A percentile compares a stretch with the other conserved stretches of the same genome.
phyloP scores from a whole-genome alignment of 2,797 vertebrate species.

The Acanthopagrus latus region DNA sequence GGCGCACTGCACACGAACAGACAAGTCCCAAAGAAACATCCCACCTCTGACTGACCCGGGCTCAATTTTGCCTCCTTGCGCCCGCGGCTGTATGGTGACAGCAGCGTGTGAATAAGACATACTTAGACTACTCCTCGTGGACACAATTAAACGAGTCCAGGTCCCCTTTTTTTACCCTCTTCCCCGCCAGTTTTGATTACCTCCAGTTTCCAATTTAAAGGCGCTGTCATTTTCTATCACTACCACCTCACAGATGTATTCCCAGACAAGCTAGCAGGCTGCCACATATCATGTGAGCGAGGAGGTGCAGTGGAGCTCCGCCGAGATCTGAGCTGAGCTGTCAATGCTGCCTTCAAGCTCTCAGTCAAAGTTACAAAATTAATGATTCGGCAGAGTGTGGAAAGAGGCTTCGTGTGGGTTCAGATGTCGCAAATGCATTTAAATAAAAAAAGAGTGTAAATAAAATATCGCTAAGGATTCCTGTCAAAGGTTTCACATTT shows the following conservation, averaged over 20 bases:
- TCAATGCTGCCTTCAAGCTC: not conserved
- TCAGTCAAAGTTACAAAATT: constrained; percentile 25
- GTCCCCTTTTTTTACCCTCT: constrained; percentile 30
- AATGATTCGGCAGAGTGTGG: not conserved
- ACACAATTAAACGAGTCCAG: constrained; percentile 53
- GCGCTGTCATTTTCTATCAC: constrained; percentile 50
- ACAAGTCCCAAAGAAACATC: constrained; percentile 10
- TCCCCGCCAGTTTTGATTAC: constrained; percentile 42
- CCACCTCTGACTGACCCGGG: constrained; percentile 33
- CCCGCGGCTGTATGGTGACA: constrained; percentile 36
- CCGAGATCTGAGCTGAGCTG: constrained; percentile 12
- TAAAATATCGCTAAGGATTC: constrained; percentile 6
- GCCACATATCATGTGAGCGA: constrained; percentile 29
- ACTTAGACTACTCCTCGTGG: constrained; percentile 51
- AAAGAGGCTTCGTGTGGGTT: not conserved
- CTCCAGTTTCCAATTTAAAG: constrained; percentile 44
- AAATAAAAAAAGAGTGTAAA: constrained; percentile 6
- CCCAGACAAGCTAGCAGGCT: constrained; percentile 37
- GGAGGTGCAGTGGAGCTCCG: constrained; percentile 21
- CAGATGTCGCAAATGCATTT: not conserved
- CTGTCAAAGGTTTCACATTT: constrained; percentile 18
- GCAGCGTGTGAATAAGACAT: constrained; percentile 36
- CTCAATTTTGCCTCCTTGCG: constrained; percentile 14
- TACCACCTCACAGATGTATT: constrained; percentile 28
- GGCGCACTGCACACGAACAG: not conserved